Base-by-base conservation (phyloP, 2,888 invertebrate species). In the Amphipyra berbera region DNA sequence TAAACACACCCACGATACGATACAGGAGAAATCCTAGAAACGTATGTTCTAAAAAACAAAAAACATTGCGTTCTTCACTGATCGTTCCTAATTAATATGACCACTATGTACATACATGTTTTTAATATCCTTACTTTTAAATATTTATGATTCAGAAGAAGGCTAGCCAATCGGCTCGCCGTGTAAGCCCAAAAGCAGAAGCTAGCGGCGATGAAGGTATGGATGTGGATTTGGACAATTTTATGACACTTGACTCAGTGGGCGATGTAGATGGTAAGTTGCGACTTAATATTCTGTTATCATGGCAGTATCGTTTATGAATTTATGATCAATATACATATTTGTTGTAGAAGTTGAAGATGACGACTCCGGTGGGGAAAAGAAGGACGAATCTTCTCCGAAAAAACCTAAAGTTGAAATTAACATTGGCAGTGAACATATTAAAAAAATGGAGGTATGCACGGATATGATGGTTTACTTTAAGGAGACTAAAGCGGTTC, bases 211-310 rank as follows among this genome's bases (percentile, higher is more conserved):
- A 97, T 77, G 96, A 96, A 75, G 96, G 96, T 49, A 96, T 97
- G 89, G 97, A 97, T 86, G 96, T 97, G 5, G 97, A 97, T 91
- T 94, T 98, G 73, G 97, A 97, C 75, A 97, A 97, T 85, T 98
- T 98, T 85, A 97, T 97, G 95, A 98, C 98, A 0, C 96, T 98
- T n/a, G 98, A 98, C 90, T 98, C 98, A 3, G 97, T 98, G 35
- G 98, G 98, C 7, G 97, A 97, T 89, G 97, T 97, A 27, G 97
- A 97, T 90, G 97, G 96, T 96, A 92, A 92, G 88, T 69, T 12
- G 12, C 5, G 8, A 9, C 4, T 0, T 9, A 15, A 15, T 9
- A 9, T 15, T 33, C 33, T 33, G 2, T 33, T 33, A 6, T 21
- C 3, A 21, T 21, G 21, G 21, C 21, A 21, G 21, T 21, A 21